Evolutionary conservation across 2,888 invertebrate genomes (phyloP), one percentile per base, ranked within the genome.

Genomic region (Drosophila niveifrons): DNA sequence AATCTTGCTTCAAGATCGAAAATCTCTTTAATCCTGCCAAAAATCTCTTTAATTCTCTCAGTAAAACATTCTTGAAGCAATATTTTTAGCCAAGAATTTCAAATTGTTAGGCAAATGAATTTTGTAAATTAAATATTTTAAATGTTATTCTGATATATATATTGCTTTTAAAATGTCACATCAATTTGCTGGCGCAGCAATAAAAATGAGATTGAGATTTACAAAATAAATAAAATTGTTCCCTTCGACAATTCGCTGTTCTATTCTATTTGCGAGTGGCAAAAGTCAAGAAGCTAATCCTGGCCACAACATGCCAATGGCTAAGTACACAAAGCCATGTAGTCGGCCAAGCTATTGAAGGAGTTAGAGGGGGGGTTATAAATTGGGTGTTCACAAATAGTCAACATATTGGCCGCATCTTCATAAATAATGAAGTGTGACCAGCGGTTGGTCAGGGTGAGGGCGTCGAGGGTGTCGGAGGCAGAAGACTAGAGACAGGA

Each of bases 351-450:
- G n/a, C n/a, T n/a, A n/a, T n/a, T n/a, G n/a, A n/a, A n/a, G n/a
- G n/a, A n/a, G n/a, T n/a, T n/a, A n/a, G 10, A 7, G 11, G 9
- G 18, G 23, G 41, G 53, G 10, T 41, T n/a, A 18, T 17, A 23
- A 36, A 9, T 31, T 7, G 50, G 70, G 57, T 70, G 78, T 79
- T 70, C 74, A 75, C 84, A 83, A 86, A 83, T 69, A 72, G 81
- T 66, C 81, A 83, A 87, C 89, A 83, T 88, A 83, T 83, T 88
- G 83, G 83, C 71, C 72, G 65, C 81, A 89, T 83, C 89, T 86
- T 88, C 78, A 86, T 83, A 88, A 86, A 83, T 75, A 86, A 77
- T 58, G 78, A 75, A 77, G 81, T 77, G 80, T 69, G 85, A 46
- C 80, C 51, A 31, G 63, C 8, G 52, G 18, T 39, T 3, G 43